A percentile compares a stretch with the other conserved stretches of the same genome.
These are phyloP conservation scores for Scaptomyza polygonia DNA, from an alignment of 2,888 invertebrate genomes.

Conservation along the genomic window DNA sequence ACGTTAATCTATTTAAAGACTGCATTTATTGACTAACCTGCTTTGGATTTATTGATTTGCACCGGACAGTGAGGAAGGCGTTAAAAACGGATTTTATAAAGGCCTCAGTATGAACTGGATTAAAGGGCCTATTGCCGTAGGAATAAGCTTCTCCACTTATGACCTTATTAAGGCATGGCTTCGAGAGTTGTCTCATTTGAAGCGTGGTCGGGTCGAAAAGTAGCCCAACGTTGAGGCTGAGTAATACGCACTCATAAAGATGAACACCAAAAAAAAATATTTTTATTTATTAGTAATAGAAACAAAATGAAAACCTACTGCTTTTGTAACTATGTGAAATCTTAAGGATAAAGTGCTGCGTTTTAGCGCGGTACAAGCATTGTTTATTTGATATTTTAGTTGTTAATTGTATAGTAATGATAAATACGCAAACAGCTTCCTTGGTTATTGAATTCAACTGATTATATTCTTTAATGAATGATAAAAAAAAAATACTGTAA, in stretches of 20 bases:
- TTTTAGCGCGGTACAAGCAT: conserved; percentile 38
- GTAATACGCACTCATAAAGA: neutral
- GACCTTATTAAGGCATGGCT: conserved; percentile 90
- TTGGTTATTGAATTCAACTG: conserved; percentile 65
- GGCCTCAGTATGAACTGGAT: conserved; percentile 99
- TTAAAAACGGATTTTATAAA: conserved; percentile 96
- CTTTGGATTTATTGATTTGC: neutral
- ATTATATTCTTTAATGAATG: conserved; percentile 63
- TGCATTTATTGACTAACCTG: neutral
- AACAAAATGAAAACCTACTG: conserved; percentile 37
- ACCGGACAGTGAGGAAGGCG: conserved; percentile 92
- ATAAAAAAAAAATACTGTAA: conserved; percentile 48
- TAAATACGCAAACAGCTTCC: conserved; percentile 39
- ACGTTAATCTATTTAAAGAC: conserved; percentile 33
- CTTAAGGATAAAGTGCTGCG: conserved; percentile 24
- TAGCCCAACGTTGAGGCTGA: conserved; percentile 33
- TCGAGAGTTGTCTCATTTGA: conserved; percentile 84
- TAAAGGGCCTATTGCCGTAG: conserved; percentile 95
- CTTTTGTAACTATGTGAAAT: conserved; percentile 43
- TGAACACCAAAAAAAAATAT: conserved; percentile 39
- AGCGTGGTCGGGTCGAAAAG: conserved; percentile 74
- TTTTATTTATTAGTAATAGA: conserved; percentile 22
- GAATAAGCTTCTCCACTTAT: conserved; percentile 98
- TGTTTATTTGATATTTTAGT: conserved; percentile 72
- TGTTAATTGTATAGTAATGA: conserved; percentile 48